Conservation (phyloP, 2,797 vertebrate species). For the Sebastes taczanowskii region DNA sequence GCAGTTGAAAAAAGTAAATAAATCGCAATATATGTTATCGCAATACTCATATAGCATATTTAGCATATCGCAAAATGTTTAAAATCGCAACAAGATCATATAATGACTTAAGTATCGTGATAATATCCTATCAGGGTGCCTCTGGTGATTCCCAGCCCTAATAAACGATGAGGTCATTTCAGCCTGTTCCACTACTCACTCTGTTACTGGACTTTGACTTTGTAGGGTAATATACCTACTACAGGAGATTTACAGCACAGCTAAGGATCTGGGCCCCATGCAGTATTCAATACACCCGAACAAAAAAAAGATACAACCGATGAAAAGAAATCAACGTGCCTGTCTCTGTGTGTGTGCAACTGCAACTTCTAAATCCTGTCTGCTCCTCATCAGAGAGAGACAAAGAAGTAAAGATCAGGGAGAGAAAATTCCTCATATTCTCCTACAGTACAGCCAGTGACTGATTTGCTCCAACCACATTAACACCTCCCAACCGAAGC, state of each 20-base stretch:
- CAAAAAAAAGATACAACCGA: background rate
- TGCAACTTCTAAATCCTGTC: constrained; percentile 14
- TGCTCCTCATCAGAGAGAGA: background rate
- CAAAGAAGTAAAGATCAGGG: background rate
- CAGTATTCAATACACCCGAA: background rate
- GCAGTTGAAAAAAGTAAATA: no score
- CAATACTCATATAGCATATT: no score
- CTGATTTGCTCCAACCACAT: constrained; percentile 32
- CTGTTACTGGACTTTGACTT: background rate
- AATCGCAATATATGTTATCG: no score
- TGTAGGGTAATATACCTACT: background rate
- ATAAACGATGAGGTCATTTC: background rate
- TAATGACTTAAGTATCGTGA: no score
- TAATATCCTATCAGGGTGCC: no score
- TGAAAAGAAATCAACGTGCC: background rate
- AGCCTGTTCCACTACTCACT: background rate
- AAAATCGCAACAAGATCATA: no score
- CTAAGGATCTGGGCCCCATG: background rate
- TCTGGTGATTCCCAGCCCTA: background rate
- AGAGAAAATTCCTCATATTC: background rate
- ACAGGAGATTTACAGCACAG: background rate
- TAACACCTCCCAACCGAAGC: constrained; percentile 36
- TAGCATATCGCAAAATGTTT: no score
- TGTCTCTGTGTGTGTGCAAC: background rate
- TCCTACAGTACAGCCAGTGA: background rate